Conservation (phyloP, 2,113 vertebrate species). For the Kryptolebias marmoratus region DNA sequence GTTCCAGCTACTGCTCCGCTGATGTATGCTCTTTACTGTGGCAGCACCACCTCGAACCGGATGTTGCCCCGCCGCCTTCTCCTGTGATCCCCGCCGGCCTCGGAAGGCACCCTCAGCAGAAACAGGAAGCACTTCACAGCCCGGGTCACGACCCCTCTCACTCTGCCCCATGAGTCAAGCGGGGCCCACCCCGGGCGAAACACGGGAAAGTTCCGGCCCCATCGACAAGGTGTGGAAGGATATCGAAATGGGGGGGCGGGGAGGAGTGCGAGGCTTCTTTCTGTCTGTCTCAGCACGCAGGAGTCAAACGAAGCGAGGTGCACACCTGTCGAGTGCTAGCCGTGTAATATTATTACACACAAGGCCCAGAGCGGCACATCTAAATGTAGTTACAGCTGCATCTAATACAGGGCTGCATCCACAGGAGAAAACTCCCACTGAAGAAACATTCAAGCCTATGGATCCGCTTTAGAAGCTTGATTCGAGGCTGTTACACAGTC, state of each 20-base stretch:
- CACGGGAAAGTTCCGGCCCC: slow-evolving; percentile 79
- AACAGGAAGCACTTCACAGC: slow-evolving; percentile 80
- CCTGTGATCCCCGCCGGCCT: slow-evolving; percentile 70
- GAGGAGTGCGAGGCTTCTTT: slow-evolving; percentile 16
- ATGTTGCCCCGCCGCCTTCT: slow-evolving; percentile 45
- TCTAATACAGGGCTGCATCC: slow-evolving; percentile 65
- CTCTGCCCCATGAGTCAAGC: slow-evolving; percentile 77
- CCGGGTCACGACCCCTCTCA: slow-evolving; percentile 73
- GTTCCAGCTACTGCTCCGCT: slow-evolving; percentile 64
- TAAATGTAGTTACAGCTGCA: slow-evolving; percentile 78
- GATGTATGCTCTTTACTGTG: slow-evolving; percentile 66
- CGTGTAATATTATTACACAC: slow-evolving; percentile 76
- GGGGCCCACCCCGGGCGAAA: slow-evolving; percentile 78
- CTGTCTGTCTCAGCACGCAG: slow-evolving; percentile 35
- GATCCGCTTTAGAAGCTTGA: slow-evolving; percentile 32
- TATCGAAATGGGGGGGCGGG: slow-evolving; percentile 31
- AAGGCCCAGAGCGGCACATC: slow-evolving; percentile 64
- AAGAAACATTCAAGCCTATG: slow-evolving; percentile 27
- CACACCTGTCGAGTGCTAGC: slow-evolving; percentile 80
- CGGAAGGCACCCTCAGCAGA: slow-evolving; percentile 71
- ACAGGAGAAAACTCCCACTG: slow-evolving; percentile 70
- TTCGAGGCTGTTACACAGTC: slow-evolving; percentile 18
- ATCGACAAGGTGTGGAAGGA: slow-evolving; percentile 76
- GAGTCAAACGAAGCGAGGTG: slow-evolving; percentile 44
- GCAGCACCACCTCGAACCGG: slow-evolving; percentile 57